Percentiles rank a stretch among this genome's conserved stretches.
Conservation (phyloP, 1,140 invertebrate genomes). For the Drosophila melanogaster region Release_6_plus_ISO1_MT NC_004354.4:14169501-14170000, state of each 20-base stretch:
- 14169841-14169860: not conserved
- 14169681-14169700: not conserved
- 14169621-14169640: slow-evolving; percentile 56
- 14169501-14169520: slow-evolving; percentile 23
- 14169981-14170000: no score
- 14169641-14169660: slow-evolving; percentile 6
- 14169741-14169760: slow-evolving; percentile 50
- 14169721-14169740: slow-evolving; percentile 60
- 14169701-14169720: slow-evolving; percentile 41
- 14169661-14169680: not conserved
- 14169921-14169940: slow-evolving; percentile 32
- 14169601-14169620: slow-evolving; percentile 69
- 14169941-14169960: not conserved
- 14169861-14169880: slow-evolving; percentile 32
- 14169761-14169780: slow-evolving; percentile 72
- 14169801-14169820: slow-evolving; percentile 39
- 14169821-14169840: slow-evolving; percentile 15
- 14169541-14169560: slow-evolving; percentile 58
- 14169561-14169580: slow-evolving; percentile 74
- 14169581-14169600: slow-evolving; percentile 58
- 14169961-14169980: no score
- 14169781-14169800: slow-evolving; percentile 43
- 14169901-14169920: slow-evolving; percentile 3
- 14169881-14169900: slow-evolving; percentile 9
- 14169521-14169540: slow-evolving; percentile 72